Percentiles rank a stretch among this genome's conserved stretches.
Conservation (phyloP, 1,140 invertebrate species). For the Nymphalis io region DNA sequence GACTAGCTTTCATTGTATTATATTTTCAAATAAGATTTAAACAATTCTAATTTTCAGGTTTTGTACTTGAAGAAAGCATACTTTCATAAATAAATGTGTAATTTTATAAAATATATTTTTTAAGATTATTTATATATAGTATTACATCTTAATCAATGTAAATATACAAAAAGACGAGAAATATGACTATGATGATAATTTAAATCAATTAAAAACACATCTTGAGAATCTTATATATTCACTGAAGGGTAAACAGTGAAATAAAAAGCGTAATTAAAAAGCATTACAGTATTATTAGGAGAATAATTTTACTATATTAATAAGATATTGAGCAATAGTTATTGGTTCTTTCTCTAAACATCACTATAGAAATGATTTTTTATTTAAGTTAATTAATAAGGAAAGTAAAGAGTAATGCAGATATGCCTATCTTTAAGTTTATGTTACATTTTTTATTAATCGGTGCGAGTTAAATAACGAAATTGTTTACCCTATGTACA, state of each 20-base stretch:
- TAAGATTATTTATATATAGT: too few relatives aligned
- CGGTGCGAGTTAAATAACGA: not conserved
- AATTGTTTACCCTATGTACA: not conserved
- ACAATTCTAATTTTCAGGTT: slow-evolving; percentile 22
- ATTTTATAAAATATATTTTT: too few relatives aligned
- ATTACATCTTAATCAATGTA: too few relatives aligned
- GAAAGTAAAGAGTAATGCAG: too few relatives aligned
- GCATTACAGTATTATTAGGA: too few relatives aligned
- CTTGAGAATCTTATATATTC: not conserved
- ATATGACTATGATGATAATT: too few relatives aligned
- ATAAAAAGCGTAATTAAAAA: not conserved
- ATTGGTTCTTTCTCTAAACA: too few relatives aligned
- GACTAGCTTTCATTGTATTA: not conserved
- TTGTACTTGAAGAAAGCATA: slow-evolving; percentile 9
- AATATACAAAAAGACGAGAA: too few relatives aligned
- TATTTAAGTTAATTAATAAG: too few relatives aligned
- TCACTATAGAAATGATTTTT: too few relatives aligned
- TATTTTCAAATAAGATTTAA: not conserved
- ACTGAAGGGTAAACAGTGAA: not conserved
- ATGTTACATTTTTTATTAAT: not conserved
- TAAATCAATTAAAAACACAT: not conserved
- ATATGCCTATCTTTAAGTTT: not conserved
- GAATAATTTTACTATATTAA: too few relatives aligned
- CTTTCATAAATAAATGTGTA: not conserved
- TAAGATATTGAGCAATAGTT: too few relatives aligned